Conservation (phyloP, 2,797 vertebrate species). For the Pteropus rufus region DNA sequence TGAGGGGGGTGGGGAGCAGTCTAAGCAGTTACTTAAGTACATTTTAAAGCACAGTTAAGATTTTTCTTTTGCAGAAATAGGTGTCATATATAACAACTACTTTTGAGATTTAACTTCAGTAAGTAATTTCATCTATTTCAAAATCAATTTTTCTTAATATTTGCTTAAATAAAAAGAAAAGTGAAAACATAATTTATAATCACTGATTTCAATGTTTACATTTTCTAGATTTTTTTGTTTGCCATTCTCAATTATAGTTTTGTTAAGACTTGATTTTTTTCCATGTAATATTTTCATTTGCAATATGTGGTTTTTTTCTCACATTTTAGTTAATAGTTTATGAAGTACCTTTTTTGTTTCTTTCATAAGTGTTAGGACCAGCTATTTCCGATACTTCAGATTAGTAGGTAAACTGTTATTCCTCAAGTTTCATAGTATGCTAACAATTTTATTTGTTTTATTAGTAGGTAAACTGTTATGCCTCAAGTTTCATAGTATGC, state of each 20-base stretch:
- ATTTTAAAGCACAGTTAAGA: slow-evolving; percentile 14
- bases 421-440: neutral
- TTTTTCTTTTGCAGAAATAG: neutral
- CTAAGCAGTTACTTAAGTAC: slow-evolving; percentile 26
- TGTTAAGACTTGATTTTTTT: slow-evolving; percentile 4
- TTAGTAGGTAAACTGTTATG: no score
- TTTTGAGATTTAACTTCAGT: neutral
- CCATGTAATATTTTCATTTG: slow-evolving; percentile 11
- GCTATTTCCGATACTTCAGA: neutral
- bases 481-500: no score
- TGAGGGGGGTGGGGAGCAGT: neutral
- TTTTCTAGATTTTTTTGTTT: neutral
- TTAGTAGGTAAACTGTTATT: neutral
- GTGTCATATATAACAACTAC: neutral
- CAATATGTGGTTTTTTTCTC: neutral
- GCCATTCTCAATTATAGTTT: neutral
- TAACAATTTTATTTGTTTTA: neutral
- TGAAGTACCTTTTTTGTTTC: slow-evolving; percentile 28
- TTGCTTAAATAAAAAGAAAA: slow-evolving; percentile 27
- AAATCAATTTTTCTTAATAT: slow-evolving; percentile 3
- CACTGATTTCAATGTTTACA: slow-evolving; percentile 13
- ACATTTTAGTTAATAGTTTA: neutral
- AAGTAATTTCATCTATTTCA: slow-evolving; percentile 6
- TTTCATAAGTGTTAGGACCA: neutral
- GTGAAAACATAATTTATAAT: neutral